Base-by-base conservation (phyloP, 2,797 vertebrate genomes). In the Adelosebastes latens region DNA sequence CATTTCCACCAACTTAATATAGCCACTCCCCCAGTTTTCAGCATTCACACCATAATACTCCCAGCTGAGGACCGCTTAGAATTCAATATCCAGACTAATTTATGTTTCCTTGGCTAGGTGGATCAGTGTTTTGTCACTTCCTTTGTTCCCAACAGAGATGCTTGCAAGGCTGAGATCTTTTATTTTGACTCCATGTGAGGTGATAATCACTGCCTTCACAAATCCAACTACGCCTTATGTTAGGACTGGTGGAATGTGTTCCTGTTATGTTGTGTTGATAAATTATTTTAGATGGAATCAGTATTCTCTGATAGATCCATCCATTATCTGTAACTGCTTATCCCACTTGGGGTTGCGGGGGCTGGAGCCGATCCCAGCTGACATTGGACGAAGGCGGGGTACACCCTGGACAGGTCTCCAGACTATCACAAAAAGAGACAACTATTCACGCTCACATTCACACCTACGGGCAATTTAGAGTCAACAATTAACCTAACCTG, bases 131-230 rank as follows among this genome's bases (percentile, higher is more conserved):
- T n/a, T 68, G 27, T 71, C 82, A 65, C 39, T 39, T 73, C 56
- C 39, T 81, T 83, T 74, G n/a, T 59, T 73, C n/a, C 36, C 56
- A 65, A n/a, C 75, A 12, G 73, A 27, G 24, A 61, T 5, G 27
- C 22, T 59, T 16, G 10, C 27, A 18, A 13, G 14, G 34, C 39
- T 49, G 34, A 58, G 8, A 56, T 53, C 6, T 77, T 29, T 18
- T 13, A 32, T 18, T 72, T 29, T 31, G 59, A 34, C 69, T 66
- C 32, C 16, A 36, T 31, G 20, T 24, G 63, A 80, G 74, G 42
- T 60, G 34, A 56, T 74, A 31, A 79, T 79, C 49, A 36, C 55
- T 6, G 12, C 49, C 12, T 39, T 62, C 24, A 31, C n/a, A 4
- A 55, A 56, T 65, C 27, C 34, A 27, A 22, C 1, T n/a, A 13